Percentiles rank a stretch among this genome's conserved stretches.
These are phyloP conservation scores for Ahaetulla prasina DNA, from an alignment of 2,113 vertebrate genomes.

Conservation along the genomic window DNA sequence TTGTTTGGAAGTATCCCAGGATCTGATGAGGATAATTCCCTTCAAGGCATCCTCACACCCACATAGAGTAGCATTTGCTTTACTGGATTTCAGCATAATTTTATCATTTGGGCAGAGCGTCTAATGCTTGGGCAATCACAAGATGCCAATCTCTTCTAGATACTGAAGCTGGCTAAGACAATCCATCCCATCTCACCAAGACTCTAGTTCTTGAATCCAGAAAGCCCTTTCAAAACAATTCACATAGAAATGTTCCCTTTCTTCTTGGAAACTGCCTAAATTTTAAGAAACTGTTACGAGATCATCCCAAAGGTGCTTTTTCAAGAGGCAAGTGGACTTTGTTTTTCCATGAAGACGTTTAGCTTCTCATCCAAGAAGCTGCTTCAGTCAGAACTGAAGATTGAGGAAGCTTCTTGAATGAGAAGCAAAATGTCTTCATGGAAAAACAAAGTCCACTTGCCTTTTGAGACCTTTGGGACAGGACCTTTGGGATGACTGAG, in stretches of 20 bases:
- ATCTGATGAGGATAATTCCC: background rate
- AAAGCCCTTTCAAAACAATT: background rate
- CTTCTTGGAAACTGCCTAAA: background rate
- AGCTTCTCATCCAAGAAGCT: no score
- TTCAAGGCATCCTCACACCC: background rate
- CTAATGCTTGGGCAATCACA: background rate
- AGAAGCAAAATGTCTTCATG: no score
- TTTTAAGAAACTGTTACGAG: background rate
- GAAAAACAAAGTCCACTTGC: no score
- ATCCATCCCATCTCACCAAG: no score
- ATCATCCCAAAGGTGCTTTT: background rate
- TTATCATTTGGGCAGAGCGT: background rate
- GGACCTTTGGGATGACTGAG: no score
- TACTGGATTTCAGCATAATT: no score
- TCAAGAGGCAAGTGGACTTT: no score
- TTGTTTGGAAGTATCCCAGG: background rate
- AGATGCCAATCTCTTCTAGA: background rate
- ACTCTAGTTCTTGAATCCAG: background rate
- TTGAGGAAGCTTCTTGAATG: no score
- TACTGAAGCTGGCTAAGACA: background rate
- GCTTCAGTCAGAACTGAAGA: no score
- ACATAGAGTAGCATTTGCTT: background rate
- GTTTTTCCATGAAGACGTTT: no score
- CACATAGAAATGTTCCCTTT: background rate
- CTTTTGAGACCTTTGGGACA: no score